phyloP scores from a whole-genome alignment of 2,888 invertebrate species.

The Sphecodes monilicornis region DNA sequence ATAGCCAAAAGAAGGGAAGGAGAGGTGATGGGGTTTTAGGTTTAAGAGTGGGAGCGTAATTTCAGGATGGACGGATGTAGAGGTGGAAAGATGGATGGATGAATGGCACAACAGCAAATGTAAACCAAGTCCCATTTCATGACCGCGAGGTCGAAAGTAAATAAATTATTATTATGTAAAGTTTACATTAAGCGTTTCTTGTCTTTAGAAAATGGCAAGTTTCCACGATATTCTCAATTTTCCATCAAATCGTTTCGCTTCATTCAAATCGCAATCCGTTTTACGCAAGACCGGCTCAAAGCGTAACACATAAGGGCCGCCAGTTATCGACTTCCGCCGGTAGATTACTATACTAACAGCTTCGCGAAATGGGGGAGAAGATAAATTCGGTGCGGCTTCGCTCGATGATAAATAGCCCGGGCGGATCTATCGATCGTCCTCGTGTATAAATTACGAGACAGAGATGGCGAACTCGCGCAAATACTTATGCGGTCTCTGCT shows the following conservation, averaged over 20 bases:
- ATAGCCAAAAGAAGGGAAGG: too few species aligned
- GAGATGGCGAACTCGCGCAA: neutral
- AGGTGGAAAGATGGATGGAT: too few species aligned
- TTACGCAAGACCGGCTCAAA: neutral
- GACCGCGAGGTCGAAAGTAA: too few species aligned
- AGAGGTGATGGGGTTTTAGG: too few species aligned
- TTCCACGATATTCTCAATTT: neutral
- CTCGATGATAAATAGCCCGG: neutral
- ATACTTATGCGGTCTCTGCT: too few species aligned
- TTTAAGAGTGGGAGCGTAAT: too few species aligned
- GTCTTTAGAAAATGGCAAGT: too few species aligned
- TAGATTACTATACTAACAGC: neutral
- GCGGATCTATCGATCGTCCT: neutral
- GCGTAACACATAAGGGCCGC: neutral
- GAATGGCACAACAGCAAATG: too few species aligned
- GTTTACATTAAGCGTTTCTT: too few species aligned
- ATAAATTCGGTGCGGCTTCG: constrained; percentile 2
- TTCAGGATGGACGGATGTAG: too few species aligned
- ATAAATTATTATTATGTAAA: too few species aligned
- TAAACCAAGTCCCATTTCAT: too few species aligned
- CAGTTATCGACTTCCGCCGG: neutral
- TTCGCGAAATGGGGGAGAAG: neutral
- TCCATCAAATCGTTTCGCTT: neutral
- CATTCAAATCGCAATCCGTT: neutral
- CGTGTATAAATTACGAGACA: neutral